Conservation (phyloP, 2,797 vertebrate species). For the Manis javanica region DNA sequence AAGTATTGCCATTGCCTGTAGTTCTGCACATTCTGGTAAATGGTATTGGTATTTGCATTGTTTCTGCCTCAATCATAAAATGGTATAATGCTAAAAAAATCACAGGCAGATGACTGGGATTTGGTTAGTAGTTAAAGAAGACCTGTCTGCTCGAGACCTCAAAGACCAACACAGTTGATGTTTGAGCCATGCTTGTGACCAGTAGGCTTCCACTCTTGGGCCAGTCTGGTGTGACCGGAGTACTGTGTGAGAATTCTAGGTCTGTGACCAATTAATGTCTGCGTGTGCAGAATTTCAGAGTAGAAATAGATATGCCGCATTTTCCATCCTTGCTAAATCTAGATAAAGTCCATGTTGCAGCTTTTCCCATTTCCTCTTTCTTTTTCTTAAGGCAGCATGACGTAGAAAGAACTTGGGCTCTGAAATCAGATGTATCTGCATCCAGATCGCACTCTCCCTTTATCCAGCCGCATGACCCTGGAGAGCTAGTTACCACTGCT, state of each 20-base stretch:
- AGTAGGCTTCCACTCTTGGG: not conserved
- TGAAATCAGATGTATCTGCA: not conserved
- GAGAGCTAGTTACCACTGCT: not conserved
- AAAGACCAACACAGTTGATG: not conserved
- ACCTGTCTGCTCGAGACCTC: not conserved
- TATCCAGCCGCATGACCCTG: not conserved
- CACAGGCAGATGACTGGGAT: not conserved
- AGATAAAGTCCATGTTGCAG: not conserved
- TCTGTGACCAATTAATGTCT: conserved; percentile 41
- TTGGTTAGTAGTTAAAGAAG: not conserved
- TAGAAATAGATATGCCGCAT: not conserved
- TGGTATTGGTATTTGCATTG: not conserved
- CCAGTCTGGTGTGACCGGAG: not conserved
- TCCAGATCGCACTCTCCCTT: not conserved
- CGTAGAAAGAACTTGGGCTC: not conserved
- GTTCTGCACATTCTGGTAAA: not conserved
- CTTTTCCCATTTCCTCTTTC: not conserved
- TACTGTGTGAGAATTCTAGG: not conserved
- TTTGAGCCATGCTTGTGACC: not conserved
- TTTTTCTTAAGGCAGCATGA: not conserved
- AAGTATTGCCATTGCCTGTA: not conserved
- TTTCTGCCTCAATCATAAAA: not conserved
- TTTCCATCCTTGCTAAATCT: conserved; percentile 17
- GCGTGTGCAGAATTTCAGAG: not conserved
- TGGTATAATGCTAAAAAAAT: not conserved